Base-by-base conservation (phyloP, 1,140 invertebrate species). In the Bombus pascuorum region DNA sequence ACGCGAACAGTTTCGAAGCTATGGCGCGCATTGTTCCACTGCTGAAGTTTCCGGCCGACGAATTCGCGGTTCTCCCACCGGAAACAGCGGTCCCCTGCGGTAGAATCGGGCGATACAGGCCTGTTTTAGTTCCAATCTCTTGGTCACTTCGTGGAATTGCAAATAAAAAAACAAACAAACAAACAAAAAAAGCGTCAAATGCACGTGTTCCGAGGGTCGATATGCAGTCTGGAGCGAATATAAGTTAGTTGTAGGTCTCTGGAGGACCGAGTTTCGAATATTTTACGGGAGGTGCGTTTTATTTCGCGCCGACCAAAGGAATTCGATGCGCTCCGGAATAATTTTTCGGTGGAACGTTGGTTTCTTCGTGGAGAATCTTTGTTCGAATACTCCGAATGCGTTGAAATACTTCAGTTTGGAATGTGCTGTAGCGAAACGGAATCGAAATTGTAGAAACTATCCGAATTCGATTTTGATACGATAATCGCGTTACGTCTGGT, bases 181-280 rank as follows among this genome's bases (percentile, higher is more conserved):
- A 18, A 39, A 12, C 12, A 37, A n/a, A 15, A 42, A 42, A 39
- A 10, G 66, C 59, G 66, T n/a, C 74, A 74, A 78, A 84, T 79
- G 32, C 68, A 68, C 39, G 53, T 62, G 65, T 83, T 79, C 13
- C 2, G n/a, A 37, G 12, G 10, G 34, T 75, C 18, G 47, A 53
- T 53, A 53, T 53, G 18, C 47, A 53, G 47, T 53, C 37, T 39
- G 25, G 59, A 37, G 32, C 34, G 15, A 62, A 53, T n/a, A 39
- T 37, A 82, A 66, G 15, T 47, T 10, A 42, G 71, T 8, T 53
- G 47, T 53, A 53, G 47, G 47, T 22, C 47, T 22, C 57, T 34
- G 34, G 81, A 76, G 57, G 72, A 37, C 57, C 81, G 81, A 83
- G 59, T 83, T 83, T 83, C 81, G 81, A 83, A 83, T 83, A 83